Conservation (phyloP, 1,140 invertebrate species). For the Magallana ariakensis region DNA sequence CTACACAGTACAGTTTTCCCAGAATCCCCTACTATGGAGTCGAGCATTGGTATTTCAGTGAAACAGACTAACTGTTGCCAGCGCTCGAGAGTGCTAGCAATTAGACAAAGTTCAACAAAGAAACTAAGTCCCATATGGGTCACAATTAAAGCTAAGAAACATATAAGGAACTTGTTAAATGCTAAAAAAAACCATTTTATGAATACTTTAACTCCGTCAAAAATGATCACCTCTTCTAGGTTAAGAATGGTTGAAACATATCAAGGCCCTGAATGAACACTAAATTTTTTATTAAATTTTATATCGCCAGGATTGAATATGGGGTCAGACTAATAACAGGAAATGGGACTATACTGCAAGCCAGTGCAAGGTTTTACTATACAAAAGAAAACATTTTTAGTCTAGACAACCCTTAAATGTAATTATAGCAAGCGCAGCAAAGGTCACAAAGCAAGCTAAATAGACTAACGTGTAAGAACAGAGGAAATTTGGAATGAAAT, state of each 20-base stretch:
- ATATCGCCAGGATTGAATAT: neutral
- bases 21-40: no score
- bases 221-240: neutral
- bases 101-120: constrained; percentile 1
- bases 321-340: constrained; percentile 2
- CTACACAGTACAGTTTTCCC: no score
- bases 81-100: neutral
- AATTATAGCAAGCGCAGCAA: neutral
- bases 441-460: neutral
- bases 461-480: constrained; percentile 18
- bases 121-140: neutral
- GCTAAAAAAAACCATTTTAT: neutral
- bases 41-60: no score
- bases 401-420: neutral
- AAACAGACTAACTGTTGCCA: no score
- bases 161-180: constrained; percentile 7
- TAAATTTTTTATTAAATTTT: neutral
- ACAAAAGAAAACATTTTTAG: neutral
- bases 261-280: constrained; percentile 2
- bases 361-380: neutral
- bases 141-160: constrained; percentile 3
- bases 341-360: neutral
- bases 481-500: neutral
- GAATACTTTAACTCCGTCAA: neutral
- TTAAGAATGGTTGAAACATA: constrained; percentile 2